Evolutionary conservation across 2,888 invertebrate genomes (phyloP).

Genomic region (Pedicia rivosa): DNA sequence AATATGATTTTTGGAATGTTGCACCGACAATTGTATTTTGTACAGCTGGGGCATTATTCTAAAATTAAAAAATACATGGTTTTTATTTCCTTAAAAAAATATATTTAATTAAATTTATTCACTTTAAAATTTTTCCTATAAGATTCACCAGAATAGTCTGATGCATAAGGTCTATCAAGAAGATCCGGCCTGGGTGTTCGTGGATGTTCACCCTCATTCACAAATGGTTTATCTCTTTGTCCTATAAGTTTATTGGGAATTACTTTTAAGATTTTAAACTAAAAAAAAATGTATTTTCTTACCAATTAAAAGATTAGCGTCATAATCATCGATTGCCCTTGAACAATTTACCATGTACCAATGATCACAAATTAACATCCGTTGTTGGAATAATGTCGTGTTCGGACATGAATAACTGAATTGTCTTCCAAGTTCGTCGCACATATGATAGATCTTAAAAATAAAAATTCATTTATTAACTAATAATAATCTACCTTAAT

Average conservation of each 20-base stretch:
- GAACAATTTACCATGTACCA: conserved; percentile 69
- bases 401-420: conserved; percentile 67
- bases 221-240: conserved; percentile 54
- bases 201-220: conserved; percentile 45
- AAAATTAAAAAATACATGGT: not conserved
- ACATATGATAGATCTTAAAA: conserved; percentile 62
- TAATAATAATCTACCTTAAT: not conserved
- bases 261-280: not conserved
- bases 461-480: conserved; percentile 4
- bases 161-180: conserved; percentile 32
- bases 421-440: conserved; percentile 57
- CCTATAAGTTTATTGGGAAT: conserved; percentile 24
- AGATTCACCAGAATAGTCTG: conserved; percentile 29
- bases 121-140: conserved; percentile 27
- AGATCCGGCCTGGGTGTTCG: conserved; percentile 55
- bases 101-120: not conserved
- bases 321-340: conserved; percentile 47
- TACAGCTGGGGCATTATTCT: conserved; percentile 5
- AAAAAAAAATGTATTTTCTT: conserved; percentile 13
- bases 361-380: conserved; percentile 68
- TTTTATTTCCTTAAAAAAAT: not conserved
- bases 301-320: conserved; percentile 56
- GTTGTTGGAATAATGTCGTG: conserved; percentile 62
- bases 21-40: conserved; percentile 8
- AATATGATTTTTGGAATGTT: not conserved